Evolutionary conservation across 2,888 invertebrate species (phyloP).

Genomic region (Drosophila borealis): DNA sequence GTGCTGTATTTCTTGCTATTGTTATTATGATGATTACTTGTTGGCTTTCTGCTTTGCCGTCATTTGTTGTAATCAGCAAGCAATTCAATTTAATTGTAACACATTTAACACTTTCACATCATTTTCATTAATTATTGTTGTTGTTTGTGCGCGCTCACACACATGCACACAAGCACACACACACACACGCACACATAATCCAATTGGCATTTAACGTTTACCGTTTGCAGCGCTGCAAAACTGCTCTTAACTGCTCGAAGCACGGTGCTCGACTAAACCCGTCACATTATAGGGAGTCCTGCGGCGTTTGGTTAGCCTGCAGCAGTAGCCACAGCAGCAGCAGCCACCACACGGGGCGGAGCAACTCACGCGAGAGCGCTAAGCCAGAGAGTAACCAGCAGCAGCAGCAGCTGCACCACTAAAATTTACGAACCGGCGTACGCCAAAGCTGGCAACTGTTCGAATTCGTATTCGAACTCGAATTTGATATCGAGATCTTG

Average conservation of each 20-base stretch:
- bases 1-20: slow-evolving; percentile 35
- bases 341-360: slow-evolving; percentile 65
- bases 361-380: slow-evolving; percentile 62
- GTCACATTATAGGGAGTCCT: slow-evolving; percentile 67
- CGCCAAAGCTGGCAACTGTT: slow-evolving; percentile 28
- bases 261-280: slow-evolving; percentile 76
- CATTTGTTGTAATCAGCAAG: slow-evolving; percentile 76
- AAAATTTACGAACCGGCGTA: slow-evolving; percentile 42
- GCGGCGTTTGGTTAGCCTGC: slow-evolving; percentile 82
- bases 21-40: slow-evolving; percentile 55
- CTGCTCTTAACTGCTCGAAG: slow-evolving; percentile 78
- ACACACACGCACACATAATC: slow-evolving; percentile 41
- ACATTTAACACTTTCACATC: slow-evolving; percentile 77
- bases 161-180: slow-evolving; percentile 14
- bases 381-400: slow-evolving; percentile 29
- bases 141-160: slow-evolving; percentile 17
- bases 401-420: slow-evolving; percentile 14
- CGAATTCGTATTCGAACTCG: slow-evolving; percentile 23
- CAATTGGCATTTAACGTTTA: slow-evolving; percentile 51
- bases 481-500: slow-evolving; percentile 40
- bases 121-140: slow-evolving; percentile 52
- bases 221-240: slow-evolving; percentile 33
- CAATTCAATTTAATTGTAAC: slow-evolving; percentile 72
- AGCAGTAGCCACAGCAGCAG: slow-evolving; percentile 62
- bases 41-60: slow-evolving; percentile 51